Base-by-base conservation (phyloP, 1,140 invertebrate species). In the Drosophila kanapiae region DNA sequence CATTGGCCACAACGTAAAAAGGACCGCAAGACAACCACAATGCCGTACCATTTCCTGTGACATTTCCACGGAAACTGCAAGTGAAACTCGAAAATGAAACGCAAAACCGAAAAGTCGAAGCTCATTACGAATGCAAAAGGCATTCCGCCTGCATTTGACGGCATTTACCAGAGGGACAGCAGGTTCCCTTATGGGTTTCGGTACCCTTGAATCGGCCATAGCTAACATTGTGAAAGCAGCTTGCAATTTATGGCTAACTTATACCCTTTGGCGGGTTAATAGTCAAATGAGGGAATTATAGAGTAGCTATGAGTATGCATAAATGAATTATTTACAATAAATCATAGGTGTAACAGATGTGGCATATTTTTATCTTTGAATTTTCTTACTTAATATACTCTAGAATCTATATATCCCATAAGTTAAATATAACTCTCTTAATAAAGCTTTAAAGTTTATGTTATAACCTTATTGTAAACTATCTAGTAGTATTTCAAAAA, bases 121-220 rank as follows among this genome's bases (percentile, higher is more conserved):
- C 63, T 69, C 67, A 87, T 86, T 86, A 80, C 56, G 58, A 83
- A 87, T 86, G 62, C 83, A 86, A 87, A 87, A 61, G 59, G 63
- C 79, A 82, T 72, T 72, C 64, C 59, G 57, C 51, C 56, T 70
- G 81, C 61, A 83, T 78, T 75, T 58, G 33, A 65, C 27, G 23
- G 43, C 49, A 54, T 59, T 75, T 61, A 53, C 53, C 33, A 31
- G 45, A 38, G 35, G 29, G 45, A 29, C 37, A 49, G 27, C 10
- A 14, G 13, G 16, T 33, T 61, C 16, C 11, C 31, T 16, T 23
- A 27, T 18, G 35, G 14, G 7, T 23, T 31, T 40, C 27, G 58
- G 29, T 43, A 35, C n/a, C 29, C 47, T 69, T 33, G 35, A 33
- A 38, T 23, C 16, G 45, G 11, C 29, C n/a, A 33, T 23, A 11